Conservation (phyloP, 2,797 vertebrate species). For the Mus minutoides region DNA sequence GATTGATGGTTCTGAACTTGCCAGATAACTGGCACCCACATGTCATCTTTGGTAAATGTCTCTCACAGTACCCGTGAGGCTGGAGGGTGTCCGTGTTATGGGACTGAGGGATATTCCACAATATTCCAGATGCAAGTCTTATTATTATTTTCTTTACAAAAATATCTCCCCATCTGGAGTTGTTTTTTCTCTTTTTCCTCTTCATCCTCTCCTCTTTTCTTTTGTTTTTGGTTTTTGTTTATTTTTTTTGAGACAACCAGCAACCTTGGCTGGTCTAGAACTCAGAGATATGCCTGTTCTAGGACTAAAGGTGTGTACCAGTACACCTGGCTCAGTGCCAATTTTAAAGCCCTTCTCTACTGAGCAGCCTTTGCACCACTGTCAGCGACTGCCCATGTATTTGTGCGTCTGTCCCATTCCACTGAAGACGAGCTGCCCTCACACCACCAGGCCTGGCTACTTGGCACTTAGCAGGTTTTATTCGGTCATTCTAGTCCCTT, state of each 20-base stretch:
- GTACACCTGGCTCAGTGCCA: too few species aligned
- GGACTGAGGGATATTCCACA: not conserved
- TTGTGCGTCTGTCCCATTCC: not conserved
- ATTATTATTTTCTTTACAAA: not conserved
- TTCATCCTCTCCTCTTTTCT: not conserved
- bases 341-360: not conserved
- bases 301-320: not conserved
- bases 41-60: not conserved
- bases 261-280: not conserved
- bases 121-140: not conserved
- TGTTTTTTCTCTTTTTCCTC: not conserved
- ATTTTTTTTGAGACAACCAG: not conserved
- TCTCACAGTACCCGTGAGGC: not conserved
- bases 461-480: not conserved
- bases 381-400: fast-evolving
- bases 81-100: not conserved
- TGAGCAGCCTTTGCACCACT: not conserved
- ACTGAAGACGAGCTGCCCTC: not conserved
- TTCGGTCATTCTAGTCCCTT: not conserved
- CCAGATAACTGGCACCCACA: too few species aligned
- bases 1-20: not conserved
- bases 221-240: not conserved
- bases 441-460: not conserved
- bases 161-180: not conserved
- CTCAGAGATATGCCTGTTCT: not conserved